Conservation (phyloP, 2,888 invertebrate species). For the Melanchra persicariae region DNA sequence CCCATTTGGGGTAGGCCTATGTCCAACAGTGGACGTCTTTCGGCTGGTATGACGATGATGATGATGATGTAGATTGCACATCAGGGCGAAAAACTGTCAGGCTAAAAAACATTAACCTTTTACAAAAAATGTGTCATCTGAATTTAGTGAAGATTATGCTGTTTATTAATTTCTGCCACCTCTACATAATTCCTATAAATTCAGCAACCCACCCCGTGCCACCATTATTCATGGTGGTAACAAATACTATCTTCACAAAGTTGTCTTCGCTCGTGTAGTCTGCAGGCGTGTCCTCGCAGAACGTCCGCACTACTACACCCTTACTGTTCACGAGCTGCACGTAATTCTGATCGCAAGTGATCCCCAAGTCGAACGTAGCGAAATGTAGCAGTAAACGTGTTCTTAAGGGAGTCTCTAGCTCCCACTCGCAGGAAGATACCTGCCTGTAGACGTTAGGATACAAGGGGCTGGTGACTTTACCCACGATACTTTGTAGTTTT, state of each 20-base stretch:
- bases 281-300: constrained; percentile 90
- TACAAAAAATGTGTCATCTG: neutral
- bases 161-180: constrained; percentile 80
- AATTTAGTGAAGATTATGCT: neutral
- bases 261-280: constrained; percentile 89
- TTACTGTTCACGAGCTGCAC: constrained; percentile 91
- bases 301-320: constrained; percentile 82
- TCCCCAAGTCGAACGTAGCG: constrained; percentile 92
- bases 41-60: too few relatives aligned
- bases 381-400: constrained; percentile 78
- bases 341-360: constrained; percentile 92
- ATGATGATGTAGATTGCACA: neutral
- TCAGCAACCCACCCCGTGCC: constrained; percentile 93
- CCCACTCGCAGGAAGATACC: constrained; percentile 82
- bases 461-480: constrained; percentile 83
- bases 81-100: neutral
- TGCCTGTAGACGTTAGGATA: constrained; percentile 82
- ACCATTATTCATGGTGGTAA: constrained; percentile 92
- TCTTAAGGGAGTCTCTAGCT: constrained; percentile 80
- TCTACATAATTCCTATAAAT: constrained; percentile 71
- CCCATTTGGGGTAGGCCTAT: too few relatives aligned
- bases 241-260: constrained; percentile 91
- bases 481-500: constrained; percentile 74
- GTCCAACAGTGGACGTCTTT: neutral
- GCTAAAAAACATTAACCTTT: neutral